Percentiles rank a stretch among this genome's conserved stretches.
These are phyloP conservation scores for Spodoptera picta DNA, from an alignment of 2,888 invertebrate species.

Conservation along the genomic window DNA sequence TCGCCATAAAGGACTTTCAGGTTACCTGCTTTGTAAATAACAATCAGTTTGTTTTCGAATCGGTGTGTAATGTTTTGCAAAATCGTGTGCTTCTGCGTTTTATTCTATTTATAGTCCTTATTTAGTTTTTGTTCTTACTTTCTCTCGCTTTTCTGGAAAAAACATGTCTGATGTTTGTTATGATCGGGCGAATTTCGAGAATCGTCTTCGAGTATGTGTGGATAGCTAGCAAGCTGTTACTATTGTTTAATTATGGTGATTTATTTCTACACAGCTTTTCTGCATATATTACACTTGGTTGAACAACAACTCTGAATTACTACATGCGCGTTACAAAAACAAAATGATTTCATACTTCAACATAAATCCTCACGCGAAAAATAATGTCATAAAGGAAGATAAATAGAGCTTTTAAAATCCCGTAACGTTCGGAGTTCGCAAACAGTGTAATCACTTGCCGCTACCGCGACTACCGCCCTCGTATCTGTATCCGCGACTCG, in stretches of 20 bases:
- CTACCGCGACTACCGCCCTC: conserved; percentile 15
- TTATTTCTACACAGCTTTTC: conserved; percentile 25
- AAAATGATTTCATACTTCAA: not conserved
- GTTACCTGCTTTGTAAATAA: conserved; percentile 20
- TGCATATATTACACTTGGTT: conserved; percentile 1
- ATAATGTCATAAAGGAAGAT: conserved; percentile 16
- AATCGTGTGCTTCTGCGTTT: conserved; percentile 11
- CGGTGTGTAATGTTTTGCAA: not conserved
- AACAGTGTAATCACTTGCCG: conserved; percentile 21
- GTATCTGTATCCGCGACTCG: conserved; percentile 37
- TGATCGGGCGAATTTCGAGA: conserved; percentile 18
- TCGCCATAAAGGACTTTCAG: not conserved
- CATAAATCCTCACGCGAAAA: not conserved
- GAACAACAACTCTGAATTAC: not conserved
- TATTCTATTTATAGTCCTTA: conserved; percentile 15
- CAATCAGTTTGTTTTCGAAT: conserved; percentile 1
- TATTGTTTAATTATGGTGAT: conserved; percentile 34
- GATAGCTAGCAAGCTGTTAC: conserved; percentile 28
- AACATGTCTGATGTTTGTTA: conserved; percentile 39
- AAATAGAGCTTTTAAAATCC: conserved; percentile 3
- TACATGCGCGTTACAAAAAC: conserved; percentile 5
- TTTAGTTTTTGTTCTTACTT: conserved; percentile 16
- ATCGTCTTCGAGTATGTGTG: conserved; percentile 27
- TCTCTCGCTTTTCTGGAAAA: conserved; percentile 25
- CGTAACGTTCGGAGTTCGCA: conserved; percentile 15